Evolutionary conservation across 2,888 invertebrate genomes (phyloP).

Genomic region (Sarcophaga caerulescens): DNA sequence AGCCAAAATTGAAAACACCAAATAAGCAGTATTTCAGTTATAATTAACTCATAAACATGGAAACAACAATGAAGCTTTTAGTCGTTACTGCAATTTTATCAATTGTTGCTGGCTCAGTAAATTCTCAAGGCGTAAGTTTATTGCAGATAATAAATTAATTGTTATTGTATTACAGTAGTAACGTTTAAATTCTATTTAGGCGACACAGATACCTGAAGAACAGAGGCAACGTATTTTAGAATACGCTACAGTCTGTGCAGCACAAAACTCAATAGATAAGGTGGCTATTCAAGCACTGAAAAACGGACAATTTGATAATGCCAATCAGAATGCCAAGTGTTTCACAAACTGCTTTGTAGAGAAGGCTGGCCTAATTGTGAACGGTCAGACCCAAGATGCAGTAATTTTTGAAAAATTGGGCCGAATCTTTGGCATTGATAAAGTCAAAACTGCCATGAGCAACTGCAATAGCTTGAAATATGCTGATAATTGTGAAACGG

Average conservation of each 20-base stretch:
- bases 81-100: slow-evolving; percentile 9
- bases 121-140: slow-evolving; percentile 33
- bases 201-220: slow-evolving; percentile 29
- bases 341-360: slow-evolving; percentile 52
- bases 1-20: not conserved
- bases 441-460: slow-evolving; percentile 25
- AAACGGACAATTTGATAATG: slow-evolving; percentile 23
- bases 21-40: slow-evolving; percentile 16
- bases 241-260: slow-evolving; percentile 30
- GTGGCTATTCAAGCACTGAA: slow-evolving; percentile 1
- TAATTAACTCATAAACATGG: not conserved
- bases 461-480: slow-evolving; percentile 37
- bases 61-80: slow-evolving; percentile 25
- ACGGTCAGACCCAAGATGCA: slow-evolving; percentile 29
- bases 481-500: slow-evolving; percentile 49
- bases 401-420: slow-evolving; percentile 26
- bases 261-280: slow-evolving; percentile 22
- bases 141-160: not conserved
- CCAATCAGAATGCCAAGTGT: slow-evolving; percentile 40
- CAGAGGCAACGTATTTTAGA: slow-evolving; percentile 21
- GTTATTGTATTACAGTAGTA: not conserved
- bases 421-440: slow-evolving; percentile 34
- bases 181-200: not conserved
- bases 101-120: not conserved
- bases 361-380: slow-evolving; percentile 31